Conservation (phyloP, 2,888 invertebrate genomes). For the Nephrotoma guestfalica region DNA sequence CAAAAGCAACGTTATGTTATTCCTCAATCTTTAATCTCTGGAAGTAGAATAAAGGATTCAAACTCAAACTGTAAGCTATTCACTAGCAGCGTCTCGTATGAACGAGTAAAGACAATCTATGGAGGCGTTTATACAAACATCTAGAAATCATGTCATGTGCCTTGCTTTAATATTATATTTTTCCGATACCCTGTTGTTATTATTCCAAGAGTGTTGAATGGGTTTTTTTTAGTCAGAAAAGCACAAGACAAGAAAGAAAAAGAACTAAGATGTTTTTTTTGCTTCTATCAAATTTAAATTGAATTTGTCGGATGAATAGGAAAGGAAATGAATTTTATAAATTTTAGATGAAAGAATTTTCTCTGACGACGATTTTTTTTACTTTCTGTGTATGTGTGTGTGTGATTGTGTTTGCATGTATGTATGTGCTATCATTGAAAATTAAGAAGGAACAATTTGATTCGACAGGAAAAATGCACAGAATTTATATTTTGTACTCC, state of each 20-base stretch:
- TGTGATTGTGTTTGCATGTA: background rate
- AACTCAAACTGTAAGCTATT: background rate
- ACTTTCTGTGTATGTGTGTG: background rate
- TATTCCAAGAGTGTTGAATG: background rate
- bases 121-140: background rate
- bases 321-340: background rate
- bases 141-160: background rate
- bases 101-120: background rate
- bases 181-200: background rate
- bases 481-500: background rate
- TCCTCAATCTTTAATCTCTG: background rate
- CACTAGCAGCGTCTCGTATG: background rate
- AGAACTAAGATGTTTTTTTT: background rate
- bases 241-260: background rate
- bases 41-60: background rate
- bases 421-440: background rate
- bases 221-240: background rate
- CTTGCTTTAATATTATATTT: background rate
- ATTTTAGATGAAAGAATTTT: background rate
- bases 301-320: background rate
- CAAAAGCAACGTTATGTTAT: background rate
- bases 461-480: background rate
- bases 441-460: background rate
- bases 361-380: background rate
- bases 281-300: background rate